Conservation (phyloP, 2,888 invertebrate genomes). For the Mythimna albipuncta region DNA sequence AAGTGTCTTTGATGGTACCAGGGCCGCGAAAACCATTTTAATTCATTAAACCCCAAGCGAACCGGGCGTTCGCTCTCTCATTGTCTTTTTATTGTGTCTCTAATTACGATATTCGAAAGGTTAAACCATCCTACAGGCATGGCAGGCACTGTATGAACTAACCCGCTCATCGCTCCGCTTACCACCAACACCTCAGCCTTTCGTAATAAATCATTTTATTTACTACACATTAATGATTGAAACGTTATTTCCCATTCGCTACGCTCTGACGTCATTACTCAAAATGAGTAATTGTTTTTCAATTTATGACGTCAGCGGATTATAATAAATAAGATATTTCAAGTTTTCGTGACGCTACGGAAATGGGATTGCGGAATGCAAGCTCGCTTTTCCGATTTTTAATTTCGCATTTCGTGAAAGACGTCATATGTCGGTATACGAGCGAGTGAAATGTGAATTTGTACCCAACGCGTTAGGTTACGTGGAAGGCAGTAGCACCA, state of each 20-base stretch:
- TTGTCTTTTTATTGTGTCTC: too few relatives aligned
- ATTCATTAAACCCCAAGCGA: too few relatives aligned
- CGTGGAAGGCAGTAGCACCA: too few relatives aligned
- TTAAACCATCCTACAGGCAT: too few relatives aligned
- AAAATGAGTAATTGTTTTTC: constrained; percentile 63
- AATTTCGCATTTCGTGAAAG: constrained; percentile 13
- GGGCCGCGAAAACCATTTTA: too few relatives aligned
- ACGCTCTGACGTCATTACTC: constrained; percentile 59
- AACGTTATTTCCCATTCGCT: constrained; percentile 56
- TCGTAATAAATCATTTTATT: constrained; percentile 64
- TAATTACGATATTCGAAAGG: too few relatives aligned
- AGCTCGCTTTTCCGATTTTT: background rate
- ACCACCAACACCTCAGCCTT: constrained; percentile 6
- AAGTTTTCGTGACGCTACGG: constrained; percentile 17
- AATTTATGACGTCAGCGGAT: constrained; percentile 56
- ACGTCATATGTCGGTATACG: background rate
- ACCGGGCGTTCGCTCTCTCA: too few relatives aligned
- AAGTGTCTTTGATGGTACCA: too few relatives aligned
- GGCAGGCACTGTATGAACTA: accelerated
- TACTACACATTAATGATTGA: constrained; percentile 62
- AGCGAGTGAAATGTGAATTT: background rate
- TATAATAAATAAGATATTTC: constrained; percentile 47
- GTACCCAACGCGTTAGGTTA: background rate
- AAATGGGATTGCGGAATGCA: constrained; percentile 35
- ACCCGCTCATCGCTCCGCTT: constrained; percentile 27